Evolutionary conservation across 2,888 invertebrate genomes (phyloP), one percentile per base, ranked within the genome.

Genomic region (Syrphus vitripennis): DNA sequence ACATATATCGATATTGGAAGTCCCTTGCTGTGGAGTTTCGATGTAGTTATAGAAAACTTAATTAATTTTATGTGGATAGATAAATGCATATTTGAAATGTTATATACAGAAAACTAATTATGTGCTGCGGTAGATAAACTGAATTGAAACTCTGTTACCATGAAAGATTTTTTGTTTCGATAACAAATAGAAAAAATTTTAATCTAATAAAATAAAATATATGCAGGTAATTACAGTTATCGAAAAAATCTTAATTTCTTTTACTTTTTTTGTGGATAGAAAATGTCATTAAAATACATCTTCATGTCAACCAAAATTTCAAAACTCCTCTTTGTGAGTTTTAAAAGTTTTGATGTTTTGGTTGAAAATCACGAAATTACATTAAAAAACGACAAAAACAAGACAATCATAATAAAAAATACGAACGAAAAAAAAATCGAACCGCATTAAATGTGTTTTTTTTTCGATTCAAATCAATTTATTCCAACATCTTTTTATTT

Each of bases 381-480:
- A 50, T 21, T 5, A 24, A 40, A 37, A 61, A 29, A 19, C 26
- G 26, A 57, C 26, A 40, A 61, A 69, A 29, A 34, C 12, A 53
- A 63, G n/a, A n/a, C n/a, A n/a, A n/a, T n/a, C n/a, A n/a, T n/a
- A n/a, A n/a, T n/a, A n/a, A n/a, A n/a, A n/a, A n/a, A n/a, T n/a
- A n/a, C n/a, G n/a, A n/a, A n/a, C n/a, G n/a, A n/a, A n/a, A n/a
- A n/a, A n/a, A n/a, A n/a, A n/a, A 45, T 57, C 34, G 63, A 72
- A 59, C 24, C n/a, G 26, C 3, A 50, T 48, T 1, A 45, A 65
- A 55, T 37, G 7, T 26, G 1, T 34, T 55, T 48, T 53, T 16
- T 79, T 40, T 69, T 34, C 37, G 19, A 69, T 53, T 69, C 42
- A n/a, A 75, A 75, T 81, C 67, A 29, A 81, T 75, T 55, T 80